Evolutionary conservation across 2,888 invertebrate species (phyloP).

Genomic region (Lepidocyrtoides sp.): DNA sequence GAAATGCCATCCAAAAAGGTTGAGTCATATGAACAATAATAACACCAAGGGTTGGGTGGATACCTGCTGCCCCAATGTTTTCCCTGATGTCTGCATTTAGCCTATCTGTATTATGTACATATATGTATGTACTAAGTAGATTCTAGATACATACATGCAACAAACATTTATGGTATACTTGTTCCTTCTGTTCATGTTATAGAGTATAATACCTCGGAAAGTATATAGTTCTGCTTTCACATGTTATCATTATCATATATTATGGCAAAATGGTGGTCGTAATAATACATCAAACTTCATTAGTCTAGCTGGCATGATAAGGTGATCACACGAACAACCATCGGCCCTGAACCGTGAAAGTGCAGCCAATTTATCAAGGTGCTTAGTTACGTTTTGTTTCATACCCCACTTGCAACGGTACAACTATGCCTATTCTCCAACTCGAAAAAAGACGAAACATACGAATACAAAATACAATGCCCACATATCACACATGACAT

Average conservation of each 20-base stretch:
- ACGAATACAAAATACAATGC: background rate
- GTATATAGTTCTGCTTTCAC: background rate
- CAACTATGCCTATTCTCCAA: too few relatives aligned
- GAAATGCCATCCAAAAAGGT: background rate
- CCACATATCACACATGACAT: constrained; percentile 27
- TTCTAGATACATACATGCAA: background rate
- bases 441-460: background rate
- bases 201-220: too few relatives aligned
- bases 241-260: background rate
- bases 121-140: too few relatives aligned
- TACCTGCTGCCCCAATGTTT: constrained; percentile 10
- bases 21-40: background rate
- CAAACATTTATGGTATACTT: background rate
- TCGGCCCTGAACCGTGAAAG: constrained; percentile 55
- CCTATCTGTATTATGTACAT: too few relatives aligned
- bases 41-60: background rate
- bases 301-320: constrained; percentile 46
- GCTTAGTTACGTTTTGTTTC: constrained; percentile 39
- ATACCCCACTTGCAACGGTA: too few relatives aligned
- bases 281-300: constrained; percentile 56
- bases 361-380: constrained; percentile 58
- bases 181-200: too few relatives aligned
- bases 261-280: background rate
- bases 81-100: background rate
- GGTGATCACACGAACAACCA: constrained; percentile 27